Conservation (phyloP, 2,888 invertebrate species). For the Abrostola triplasia region DNA sequence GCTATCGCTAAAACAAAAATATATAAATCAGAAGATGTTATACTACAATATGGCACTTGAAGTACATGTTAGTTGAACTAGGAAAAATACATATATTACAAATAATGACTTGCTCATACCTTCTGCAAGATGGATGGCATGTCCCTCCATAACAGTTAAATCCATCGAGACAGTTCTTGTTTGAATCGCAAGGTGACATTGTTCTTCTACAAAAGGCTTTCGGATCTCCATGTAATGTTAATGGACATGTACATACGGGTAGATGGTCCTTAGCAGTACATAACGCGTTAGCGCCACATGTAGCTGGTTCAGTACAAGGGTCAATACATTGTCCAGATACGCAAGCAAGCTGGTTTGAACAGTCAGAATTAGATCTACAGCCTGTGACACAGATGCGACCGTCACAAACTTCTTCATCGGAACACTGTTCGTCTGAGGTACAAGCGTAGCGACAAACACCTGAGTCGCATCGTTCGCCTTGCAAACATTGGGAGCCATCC, state of each 20-base stretch:
- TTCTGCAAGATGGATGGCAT: constrained; percentile 93
- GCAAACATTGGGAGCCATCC: constrained; percentile 91
- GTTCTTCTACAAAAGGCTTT: constrained; percentile 92
- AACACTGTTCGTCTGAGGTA: constrained; percentile 94
- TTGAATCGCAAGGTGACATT: constrained; percentile 89
- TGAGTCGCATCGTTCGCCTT: constrained; percentile 93
- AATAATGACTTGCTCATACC: constrained; percentile 76
- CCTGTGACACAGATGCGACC: constrained; percentile 93
- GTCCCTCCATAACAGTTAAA: constrained; percentile 93
- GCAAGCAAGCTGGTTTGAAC: constrained; percentile 92
- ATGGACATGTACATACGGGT: constrained; percentile 92
- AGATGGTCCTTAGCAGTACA: constrained; percentile 92
- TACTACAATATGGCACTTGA: too few relatives aligned
- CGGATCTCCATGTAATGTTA: constrained; percentile 92
- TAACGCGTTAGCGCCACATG: constrained; percentile 94
- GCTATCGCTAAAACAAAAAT: constrained; percentile 88
- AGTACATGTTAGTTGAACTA: too few relatives aligned
- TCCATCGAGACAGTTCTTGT: constrained; percentile 91
- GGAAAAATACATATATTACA: too few relatives aligned
- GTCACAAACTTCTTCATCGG: constrained; percentile 95
- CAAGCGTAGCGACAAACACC: constrained; percentile 96
- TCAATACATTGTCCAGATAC: constrained; percentile 93
- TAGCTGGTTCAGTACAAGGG: constrained; percentile 92
- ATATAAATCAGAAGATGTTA: too few relatives aligned
- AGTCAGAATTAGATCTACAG: constrained; percentile 94